A percentile compares a stretch with the other conserved stretches of the same genome.
Evolutionary conservation across 2,888 invertebrate genomes (phyloP).

Genomic region (Gasteruption jaculator): DNA sequence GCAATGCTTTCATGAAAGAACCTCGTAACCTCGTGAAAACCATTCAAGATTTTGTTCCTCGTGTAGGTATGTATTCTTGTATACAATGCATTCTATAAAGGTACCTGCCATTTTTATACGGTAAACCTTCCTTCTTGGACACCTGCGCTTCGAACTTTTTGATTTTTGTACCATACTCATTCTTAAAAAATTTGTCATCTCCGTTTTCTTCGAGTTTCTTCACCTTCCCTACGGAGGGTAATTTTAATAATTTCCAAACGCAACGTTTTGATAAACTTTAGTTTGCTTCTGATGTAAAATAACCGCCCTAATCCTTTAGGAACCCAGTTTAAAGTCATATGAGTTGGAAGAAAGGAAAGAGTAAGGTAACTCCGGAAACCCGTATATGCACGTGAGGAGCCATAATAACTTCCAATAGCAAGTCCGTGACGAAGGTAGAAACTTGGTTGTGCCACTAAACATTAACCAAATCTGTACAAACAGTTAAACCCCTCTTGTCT

Average conservation of each 20-base stretch:
- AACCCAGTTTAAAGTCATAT: constrained; percentile 24
- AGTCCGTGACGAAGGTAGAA: constrained; percentile 32
- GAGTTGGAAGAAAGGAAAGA: no score
- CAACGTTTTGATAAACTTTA: no score
- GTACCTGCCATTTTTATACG: constrained; percentile 39
- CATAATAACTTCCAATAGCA: constrained; percentile 24
- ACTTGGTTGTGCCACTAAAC: constrained; percentile 33
- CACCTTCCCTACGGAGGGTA: constrained; percentile 20
- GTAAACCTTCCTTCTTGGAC: constrained; percentile 34
- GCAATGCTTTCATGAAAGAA: not conserved
- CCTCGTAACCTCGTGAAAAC: constrained; percentile 33
- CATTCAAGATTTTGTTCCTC: constrained; percentile 33
- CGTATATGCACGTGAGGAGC: constrained; percentile 21
- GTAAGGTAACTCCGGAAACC: constrained; percentile 27
- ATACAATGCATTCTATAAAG: no score
- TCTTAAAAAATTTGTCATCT: constrained; percentile 31
- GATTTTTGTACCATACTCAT: constrained; percentile 42
- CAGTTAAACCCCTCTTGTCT: constrained; percentile 25
- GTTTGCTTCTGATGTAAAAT: no score
- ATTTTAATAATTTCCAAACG: no score
- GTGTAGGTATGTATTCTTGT: constrained; percentile 37
- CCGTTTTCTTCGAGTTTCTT: no score
- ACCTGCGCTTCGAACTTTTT: constrained; percentile 45
- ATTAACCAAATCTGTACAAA: constrained; percentile 48
- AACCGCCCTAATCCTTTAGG: constrained; percentile 23